phyloP scores from a whole-genome alignment of 1,140 invertebrate species.

The Scaptomyza hsui region DNA sequence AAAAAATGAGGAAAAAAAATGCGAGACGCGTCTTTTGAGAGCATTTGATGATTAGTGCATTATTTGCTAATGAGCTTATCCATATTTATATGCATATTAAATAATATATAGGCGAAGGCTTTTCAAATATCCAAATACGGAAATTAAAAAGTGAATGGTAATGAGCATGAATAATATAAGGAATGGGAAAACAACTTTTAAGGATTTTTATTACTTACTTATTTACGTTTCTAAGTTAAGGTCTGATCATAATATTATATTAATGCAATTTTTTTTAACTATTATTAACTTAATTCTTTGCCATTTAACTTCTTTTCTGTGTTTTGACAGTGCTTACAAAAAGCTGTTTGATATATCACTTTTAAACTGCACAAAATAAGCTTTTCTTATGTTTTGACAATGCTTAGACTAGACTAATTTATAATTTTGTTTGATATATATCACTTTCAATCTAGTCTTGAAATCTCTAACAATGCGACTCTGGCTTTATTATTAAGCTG shows the following conservation, averaged over 20 bases:
- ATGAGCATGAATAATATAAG: background rate
- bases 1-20: constrained; percentile 15
- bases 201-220: too few species aligned
- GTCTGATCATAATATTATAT: too few species aligned
- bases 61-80: constrained; percentile 19
- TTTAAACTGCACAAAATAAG: too few species aligned
- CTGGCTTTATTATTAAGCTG: constrained; percentile 22
- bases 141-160: constrained; percentile 18
- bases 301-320: background rate
- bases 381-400: too few species aligned
- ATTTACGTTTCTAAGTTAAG: too few species aligned
- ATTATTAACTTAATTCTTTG: too few species aligned
- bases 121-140: constrained; percentile 2
- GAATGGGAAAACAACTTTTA: background rate
- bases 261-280: too few species aligned
- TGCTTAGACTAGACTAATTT: constrained; percentile 4
- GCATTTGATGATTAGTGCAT: constrained; percentile 7
- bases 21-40: constrained; percentile 17
- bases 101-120: constrained; percentile 6
- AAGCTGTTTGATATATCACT: background rate
- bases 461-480: background rate
- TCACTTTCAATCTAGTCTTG: constrained; percentile 24
- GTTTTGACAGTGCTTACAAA: background rate
- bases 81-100: constrained; percentile 14
- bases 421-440: constrained; percentile 8